These are phyloP conservation scores for Aldrovandia affinis DNA, from an alignment of 2,797 vertebrate genomes.

Conservation along the genomic window DNA sequence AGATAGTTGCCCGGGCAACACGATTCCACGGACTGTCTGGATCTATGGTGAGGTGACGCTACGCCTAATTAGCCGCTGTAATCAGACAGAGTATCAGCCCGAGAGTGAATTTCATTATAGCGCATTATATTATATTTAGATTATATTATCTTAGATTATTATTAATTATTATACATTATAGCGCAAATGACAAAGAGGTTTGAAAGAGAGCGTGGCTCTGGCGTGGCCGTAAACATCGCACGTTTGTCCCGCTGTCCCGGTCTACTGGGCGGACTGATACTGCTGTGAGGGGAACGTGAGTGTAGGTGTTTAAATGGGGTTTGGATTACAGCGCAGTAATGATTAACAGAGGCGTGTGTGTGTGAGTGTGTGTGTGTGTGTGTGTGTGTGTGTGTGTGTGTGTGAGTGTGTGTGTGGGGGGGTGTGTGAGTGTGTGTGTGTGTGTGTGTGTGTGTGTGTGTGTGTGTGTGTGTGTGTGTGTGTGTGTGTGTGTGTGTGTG, in stretches of 20 bases:
- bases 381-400: no score
- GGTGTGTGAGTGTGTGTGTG: no score
- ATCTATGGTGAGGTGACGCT: background rate
- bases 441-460: no score
- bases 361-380: no score
- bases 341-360: constrained; percentile 1
- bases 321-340: background rate
- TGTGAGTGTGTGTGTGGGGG: no score
- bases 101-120: background rate
- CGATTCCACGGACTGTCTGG: background rate
- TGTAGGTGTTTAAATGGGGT: background rate
- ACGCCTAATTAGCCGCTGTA: background rate
- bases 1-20: background rate
- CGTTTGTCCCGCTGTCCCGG: background rate
- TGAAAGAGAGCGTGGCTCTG: background rate
- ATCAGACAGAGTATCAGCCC: background rate
- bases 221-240: background rate
- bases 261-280: background rate
- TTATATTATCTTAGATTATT: no score
- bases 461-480: no score
- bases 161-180: no score
- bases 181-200: constrained; percentile 1
- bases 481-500: no score
- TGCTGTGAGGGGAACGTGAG: background rate
- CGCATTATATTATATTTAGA: no score